These are phyloP conservation scores for Eupithecia subumbrata DNA, from an alignment of 2,888 invertebrate genomes.

Conservation along the genomic window DNA sequence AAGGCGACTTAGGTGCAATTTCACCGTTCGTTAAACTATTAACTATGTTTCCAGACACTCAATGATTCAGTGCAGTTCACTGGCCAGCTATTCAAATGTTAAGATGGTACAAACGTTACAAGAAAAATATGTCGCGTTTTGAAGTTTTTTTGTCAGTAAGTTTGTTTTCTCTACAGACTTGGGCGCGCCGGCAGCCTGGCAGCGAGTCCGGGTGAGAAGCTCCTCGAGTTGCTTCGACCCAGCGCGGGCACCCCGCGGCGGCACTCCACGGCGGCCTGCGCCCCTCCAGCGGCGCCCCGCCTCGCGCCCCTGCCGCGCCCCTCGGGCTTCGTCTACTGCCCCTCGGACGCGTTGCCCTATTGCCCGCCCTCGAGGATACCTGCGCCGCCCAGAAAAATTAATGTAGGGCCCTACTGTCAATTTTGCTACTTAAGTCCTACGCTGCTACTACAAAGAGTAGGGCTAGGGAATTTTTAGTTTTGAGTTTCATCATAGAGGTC, in stretches of 20 bases:
- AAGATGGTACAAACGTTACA: not conserved
- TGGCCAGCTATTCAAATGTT: not conserved
- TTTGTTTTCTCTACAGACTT: conserved; percentile 57
- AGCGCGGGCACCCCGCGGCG: conserved; percentile 75
- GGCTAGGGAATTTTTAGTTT: not conserved
- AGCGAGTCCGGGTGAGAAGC: conserved; percentile 80
- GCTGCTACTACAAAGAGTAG: too few relatives aligned
- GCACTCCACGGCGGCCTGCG: conserved; percentile 74
- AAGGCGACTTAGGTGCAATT: not conserved
- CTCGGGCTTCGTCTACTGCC: conserved; percentile 78
- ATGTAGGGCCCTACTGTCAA: conserved; percentile 39
- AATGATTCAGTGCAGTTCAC: too few relatives aligned
- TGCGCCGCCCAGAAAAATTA: conserved; percentile 61
- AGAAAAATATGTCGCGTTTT: not conserved
- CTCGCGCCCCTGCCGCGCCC: conserved; percentile 54
- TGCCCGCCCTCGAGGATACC: conserved; percentile 78
- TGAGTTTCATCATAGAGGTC: not conserved
- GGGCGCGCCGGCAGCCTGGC: conserved; percentile 80
- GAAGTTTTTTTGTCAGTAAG: not conserved
- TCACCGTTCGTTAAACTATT: too few relatives aligned
- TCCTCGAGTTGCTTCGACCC: conserved; percentile 81
- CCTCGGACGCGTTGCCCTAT: conserved; percentile 80
- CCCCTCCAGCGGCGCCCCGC: conserved; percentile 60
- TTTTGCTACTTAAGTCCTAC: not conserved
- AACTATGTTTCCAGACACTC: too few relatives aligned